Base-by-base conservation (phyloP, 1,140 invertebrate species). In the Drosophila trapezifrons region DNA sequence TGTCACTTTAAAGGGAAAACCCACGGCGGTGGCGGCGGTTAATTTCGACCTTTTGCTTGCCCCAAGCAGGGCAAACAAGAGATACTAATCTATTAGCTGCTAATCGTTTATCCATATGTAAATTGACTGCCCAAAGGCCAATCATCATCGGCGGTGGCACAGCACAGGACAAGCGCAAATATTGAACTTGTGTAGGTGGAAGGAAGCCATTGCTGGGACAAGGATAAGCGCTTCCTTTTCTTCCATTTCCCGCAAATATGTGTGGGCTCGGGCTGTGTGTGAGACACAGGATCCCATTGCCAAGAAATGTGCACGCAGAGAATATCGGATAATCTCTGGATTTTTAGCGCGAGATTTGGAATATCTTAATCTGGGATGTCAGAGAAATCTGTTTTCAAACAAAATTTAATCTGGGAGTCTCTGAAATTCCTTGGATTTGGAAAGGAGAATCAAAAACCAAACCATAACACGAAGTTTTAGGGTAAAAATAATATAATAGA, bases 41-140 rank as follows among this genome's bases (percentile, higher is more conserved):
- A 62, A 80, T 57, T 76, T 74, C 29, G 54, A 18, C 10, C 32
- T n/a, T n/a, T n/a, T 27, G 54, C 20, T 49, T 42, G 45, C 42
- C 46, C 46, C 9, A 20, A 38, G 42, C 45, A 35, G 38, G 47
- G 35, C 82, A 78, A 80, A 86, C 81, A 80, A 35, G 49, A 69
- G 66, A 78, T 81, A 74, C 70, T 89, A 87, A 87, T 89, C 77
- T 87, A 89, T 87, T 83, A 87, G 73, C 84, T 83, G 80, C 67
- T 89, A 83, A 87, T 89, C 86, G 80, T 74, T 89, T 76, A 73
- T 69, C 66, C 72, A 74, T 87, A 89, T 79, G 84, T 63, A 87
- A 89, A 87, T 87, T 87, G 76, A 70, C 80, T 49, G 64, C 51
- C 81, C 81, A 43, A 32, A 52, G 77, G 77, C 55, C 60, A 75